Percentiles rank a stretch among this genome's conserved stretches.
These are phyloP conservation scores for Diachasma alloeum DNA, from an alignment of 1,140 invertebrate genomes.

Conservation along the genomic window DNA sequence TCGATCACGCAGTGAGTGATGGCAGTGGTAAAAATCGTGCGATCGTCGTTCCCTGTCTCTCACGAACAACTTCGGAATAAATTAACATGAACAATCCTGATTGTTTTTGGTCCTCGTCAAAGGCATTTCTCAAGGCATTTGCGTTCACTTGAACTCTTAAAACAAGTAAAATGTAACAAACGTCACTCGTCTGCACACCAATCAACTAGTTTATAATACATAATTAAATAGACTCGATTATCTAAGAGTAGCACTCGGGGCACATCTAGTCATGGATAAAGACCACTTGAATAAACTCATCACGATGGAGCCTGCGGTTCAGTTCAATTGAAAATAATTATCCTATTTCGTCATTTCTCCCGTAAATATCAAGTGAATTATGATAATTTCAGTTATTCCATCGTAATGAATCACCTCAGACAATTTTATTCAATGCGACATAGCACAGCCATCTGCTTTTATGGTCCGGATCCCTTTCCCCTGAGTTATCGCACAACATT, in stretches of 20 bases:
- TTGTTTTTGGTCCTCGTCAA: too few relatives aligned
- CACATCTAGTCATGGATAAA: neutral
- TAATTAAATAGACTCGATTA: neutral
- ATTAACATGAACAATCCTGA: too few relatives aligned
- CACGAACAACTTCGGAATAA: neutral
- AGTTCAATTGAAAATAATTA: too few relatives aligned
- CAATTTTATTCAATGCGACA: conserved; percentile 4
- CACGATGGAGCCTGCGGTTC: neutral
- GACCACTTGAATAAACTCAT: neutral
- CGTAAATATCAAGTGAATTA: neutral
- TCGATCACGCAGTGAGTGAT: neutral
- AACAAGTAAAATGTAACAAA: too few relatives aligned
- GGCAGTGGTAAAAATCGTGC: neutral
- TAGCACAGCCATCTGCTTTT: conserved; percentile 19
- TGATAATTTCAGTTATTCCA: neutral
- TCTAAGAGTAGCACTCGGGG: neutral
- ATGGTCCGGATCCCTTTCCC: neutral
- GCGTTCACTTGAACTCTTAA: too few relatives aligned
- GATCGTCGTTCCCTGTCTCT: neutral
- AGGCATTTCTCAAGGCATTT: too few relatives aligned
- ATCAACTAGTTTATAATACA: neutral
- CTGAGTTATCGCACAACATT: too few relatives aligned
- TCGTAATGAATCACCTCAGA: neutral
- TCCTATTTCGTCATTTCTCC: too few relatives aligned
- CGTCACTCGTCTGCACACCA: too few relatives aligned